Conservation (phyloP, 2,888 invertebrate genomes). For the Acrobasis consociella region DNA sequence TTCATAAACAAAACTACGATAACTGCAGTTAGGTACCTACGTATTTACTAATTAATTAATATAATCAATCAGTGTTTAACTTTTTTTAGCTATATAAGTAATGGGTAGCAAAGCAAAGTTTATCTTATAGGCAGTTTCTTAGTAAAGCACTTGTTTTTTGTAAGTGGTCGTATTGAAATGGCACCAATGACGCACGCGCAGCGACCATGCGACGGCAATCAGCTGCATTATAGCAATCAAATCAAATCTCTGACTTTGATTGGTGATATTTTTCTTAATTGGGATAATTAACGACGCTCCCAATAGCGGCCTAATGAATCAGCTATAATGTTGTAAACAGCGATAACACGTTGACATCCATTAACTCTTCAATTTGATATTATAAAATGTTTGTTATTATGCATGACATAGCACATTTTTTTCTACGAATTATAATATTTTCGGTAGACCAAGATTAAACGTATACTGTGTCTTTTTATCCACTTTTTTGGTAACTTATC, state of each 20-base stretch:
- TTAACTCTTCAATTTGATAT: constrained; percentile 27
- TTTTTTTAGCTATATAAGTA: too few species aligned
- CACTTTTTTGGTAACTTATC: too few species aligned
- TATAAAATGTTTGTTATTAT: not conserved
- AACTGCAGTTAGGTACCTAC: not conserved
- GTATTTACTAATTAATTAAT: too few species aligned
- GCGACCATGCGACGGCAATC: constrained; percentile 46
- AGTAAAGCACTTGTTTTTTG: too few species aligned
- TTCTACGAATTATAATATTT: not conserved
- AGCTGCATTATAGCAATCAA: constrained; percentile 43
- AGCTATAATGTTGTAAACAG: constrained; percentile 36
- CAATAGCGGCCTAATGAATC: constrained; percentile 41
- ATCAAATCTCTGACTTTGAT: constrained; percentile 35
- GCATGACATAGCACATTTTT: not conserved
- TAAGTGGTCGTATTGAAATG: constrained; percentile 25
- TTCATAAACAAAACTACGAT: not conserved
- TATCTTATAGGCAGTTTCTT: not conserved
- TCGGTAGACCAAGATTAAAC: too few species aligned
- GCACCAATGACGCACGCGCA: constrained; percentile 42
- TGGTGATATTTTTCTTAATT: constrained; percentile 40
- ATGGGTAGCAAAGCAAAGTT: too few species aligned
- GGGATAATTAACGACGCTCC: constrained; percentile 42
- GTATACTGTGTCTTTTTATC: too few species aligned
- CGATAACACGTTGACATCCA: constrained; percentile 30
- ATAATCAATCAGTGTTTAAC: too few species aligned